Evolutionary conservation across 2,888 invertebrate species (phyloP), one percentile per base, ranked within the genome.

Genomic region (Lapara coniferarum): DNA sequence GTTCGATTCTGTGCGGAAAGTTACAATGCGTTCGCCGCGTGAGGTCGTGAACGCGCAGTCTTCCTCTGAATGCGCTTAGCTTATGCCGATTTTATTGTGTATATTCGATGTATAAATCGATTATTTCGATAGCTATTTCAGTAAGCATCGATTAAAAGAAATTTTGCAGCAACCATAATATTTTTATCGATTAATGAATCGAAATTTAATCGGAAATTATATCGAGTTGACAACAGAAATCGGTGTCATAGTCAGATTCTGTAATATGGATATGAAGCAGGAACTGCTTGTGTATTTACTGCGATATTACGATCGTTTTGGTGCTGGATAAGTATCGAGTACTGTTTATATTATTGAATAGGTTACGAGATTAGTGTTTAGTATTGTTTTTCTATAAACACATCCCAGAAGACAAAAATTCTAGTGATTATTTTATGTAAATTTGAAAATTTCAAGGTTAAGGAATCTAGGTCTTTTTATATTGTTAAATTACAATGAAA

Each of bases 241-340:
- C 16, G 16, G 16, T 13, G 14, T 4, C 14, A 59, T 63, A 59
- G n/a, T 57, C 19, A 13, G 49, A 49, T n/a, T 46, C 12, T 69
- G 69, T 71, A 69, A 71, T 71, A 69, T 59, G 71, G 75, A 63
- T 25, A 63, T 10, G 59, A 59, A 63, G 25, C 66, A 69, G 58
- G n/a, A 19, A 66, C 77, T 72, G 76, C 75, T 75, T 77, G 77
- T 80, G 77, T 78, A 75, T 71, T 73, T 73, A 73, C 69, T 67
- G 66, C 81, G 80, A 82, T 82, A 82, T 84, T 85, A 78, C 83
- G 86, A 83, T 85, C 82, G 76, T 77, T 81, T 78, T 82, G 89
- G 89, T 88, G 89, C 87, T 89, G 84, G 83, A 84, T 74, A 80
- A 77, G 77, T 78, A 76, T 81, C 74, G 85, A 82, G 80, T 81